phyloP scores from a whole-genome alignment of 2,888 invertebrate species.

The Platynereis dumerilii region DNA sequence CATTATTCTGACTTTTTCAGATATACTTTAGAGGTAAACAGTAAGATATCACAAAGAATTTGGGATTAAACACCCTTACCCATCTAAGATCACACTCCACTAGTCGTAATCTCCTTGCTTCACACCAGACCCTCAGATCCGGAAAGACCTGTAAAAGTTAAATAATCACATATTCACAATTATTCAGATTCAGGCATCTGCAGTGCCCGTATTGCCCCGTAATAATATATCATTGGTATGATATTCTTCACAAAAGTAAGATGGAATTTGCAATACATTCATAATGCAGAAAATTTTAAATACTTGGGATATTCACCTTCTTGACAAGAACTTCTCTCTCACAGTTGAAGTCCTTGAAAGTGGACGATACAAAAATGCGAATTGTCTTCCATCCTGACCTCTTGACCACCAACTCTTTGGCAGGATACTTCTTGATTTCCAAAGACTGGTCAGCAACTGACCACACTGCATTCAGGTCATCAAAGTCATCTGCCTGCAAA shows the following conservation, averaged over 20 bases:
- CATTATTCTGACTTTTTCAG: no score
- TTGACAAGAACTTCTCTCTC: conserved; percentile 61
- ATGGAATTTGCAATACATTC: no score
- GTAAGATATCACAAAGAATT: no score
- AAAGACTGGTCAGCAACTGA: conserved; percentile 1
- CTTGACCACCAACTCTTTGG: conserved; percentile 21
- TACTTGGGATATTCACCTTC: no score
- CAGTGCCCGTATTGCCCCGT: no score
- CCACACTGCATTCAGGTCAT: conserved; percentile 14
- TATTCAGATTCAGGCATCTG: no score
- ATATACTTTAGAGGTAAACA: no score
- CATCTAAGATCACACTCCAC: conserved; percentile 51
- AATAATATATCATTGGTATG: no score
- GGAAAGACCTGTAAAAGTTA: conserved; percentile 46
- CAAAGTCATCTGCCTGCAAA: conserved; percentile 10
- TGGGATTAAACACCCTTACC: no score
- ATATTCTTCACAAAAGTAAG: no score
- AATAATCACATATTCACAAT: no score
- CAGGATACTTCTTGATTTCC: conserved; percentile 10
- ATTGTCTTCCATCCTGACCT: conserved; percentile 54
- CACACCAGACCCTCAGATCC: conserved; percentile 46
- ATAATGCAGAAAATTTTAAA: no score
- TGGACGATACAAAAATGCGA: conserved; percentile 62
- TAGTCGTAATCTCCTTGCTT: conserved; percentile 38
- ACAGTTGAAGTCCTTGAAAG: conserved; percentile 60